Evolutionary conservation across 2,888 invertebrate species (phyloP), one percentile per base, ranked within the genome.

Genomic region (Phorcus lineatus): DNA sequence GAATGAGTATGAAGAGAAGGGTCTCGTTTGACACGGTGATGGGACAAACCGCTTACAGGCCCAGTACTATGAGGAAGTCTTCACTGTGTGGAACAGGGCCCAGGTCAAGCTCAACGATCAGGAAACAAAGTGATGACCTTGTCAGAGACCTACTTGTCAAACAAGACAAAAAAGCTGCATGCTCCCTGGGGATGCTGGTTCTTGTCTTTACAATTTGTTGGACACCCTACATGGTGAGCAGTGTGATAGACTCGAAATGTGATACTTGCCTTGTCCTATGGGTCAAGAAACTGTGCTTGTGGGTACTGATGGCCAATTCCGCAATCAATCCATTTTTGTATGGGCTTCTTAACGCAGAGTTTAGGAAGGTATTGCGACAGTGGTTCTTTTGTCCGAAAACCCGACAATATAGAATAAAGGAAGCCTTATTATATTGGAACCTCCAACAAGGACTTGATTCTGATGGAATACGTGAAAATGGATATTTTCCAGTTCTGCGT

Each of bases 101-200:
- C 4, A 76, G 76, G 16, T 24, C 19, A 2, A 52, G 62, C 36
- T 19, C 24, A 9, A 7, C 28, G 52, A 66, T 28, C 76, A 66
- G 66, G 54, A 75, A 53, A 22, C 22, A 66, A 17, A 53, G 66
- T 22, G 19, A 52, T 40, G 89, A 90, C 28, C 83, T 89, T 52
- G 90, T 90, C 0, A 85, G 86, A 74, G 89, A 90, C 36, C 86
- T 88, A 40, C 80, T 91, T 11, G 82, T 87, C 11, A 86, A 89
- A n/a, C 91, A 91, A 57, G 90, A 90, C 84, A 89, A 88, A 62
- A 91, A 90, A 76, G 91, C 91, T 0, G 83, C 90, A 2, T 81
- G 89, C 40, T 88, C 87, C 17, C 80, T 91, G 24, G 88, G 88
- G 4, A 77, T 91, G 40, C 84, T 91, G 52, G 88, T 90, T 7